phyloP scores from a whole-genome alignment of 2,113 vertebrate species.

The Zosterops lateralis region DNA sequence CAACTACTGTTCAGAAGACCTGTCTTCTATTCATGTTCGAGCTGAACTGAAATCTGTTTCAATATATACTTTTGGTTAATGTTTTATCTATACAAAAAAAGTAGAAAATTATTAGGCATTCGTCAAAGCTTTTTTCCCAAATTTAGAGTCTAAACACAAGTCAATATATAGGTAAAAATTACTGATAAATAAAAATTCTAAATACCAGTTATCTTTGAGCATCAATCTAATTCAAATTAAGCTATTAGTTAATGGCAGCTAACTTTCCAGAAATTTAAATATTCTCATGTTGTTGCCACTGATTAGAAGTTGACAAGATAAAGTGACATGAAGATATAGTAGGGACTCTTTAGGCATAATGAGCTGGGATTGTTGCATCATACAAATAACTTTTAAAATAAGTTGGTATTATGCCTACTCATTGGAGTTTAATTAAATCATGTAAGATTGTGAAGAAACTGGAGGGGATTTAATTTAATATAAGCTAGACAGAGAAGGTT shows the following conservation, averaged over 20 bases:
- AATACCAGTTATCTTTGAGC: slow-evolving; percentile 2
- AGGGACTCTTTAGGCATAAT: background rate
- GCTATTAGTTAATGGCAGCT: slow-evolving; percentile 32
- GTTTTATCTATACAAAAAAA: background rate
- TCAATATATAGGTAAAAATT: slow-evolving; percentile 6
- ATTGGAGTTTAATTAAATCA: background rate
- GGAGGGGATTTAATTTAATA: background rate
- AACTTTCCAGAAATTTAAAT: slow-evolving; percentile 27
- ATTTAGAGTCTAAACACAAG: background rate
- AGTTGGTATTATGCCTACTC: background rate
- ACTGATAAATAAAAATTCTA: slow-evolving; percentile 10
- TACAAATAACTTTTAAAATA: background rate
- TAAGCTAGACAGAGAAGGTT: background rate
- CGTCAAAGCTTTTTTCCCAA: background rate
- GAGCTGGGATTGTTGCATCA: background rate
- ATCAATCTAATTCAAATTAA: slow-evolving; percentile 38
- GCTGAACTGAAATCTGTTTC: background rate
- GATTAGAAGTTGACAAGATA: slow-evolving; percentile 29
- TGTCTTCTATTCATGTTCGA: background rate
- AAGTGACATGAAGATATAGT: background rate
- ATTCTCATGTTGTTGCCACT: background rate
- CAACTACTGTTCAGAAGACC: background rate
- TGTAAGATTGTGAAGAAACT: background rate
- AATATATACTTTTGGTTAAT: slow-evolving; percentile 25
- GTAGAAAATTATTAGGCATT: background rate